Evolutionary conservation across 2,797 vertebrate species (phyloP), one percentile per base, ranked within the genome.

Genomic region (Psittacula derbiana): DNA sequence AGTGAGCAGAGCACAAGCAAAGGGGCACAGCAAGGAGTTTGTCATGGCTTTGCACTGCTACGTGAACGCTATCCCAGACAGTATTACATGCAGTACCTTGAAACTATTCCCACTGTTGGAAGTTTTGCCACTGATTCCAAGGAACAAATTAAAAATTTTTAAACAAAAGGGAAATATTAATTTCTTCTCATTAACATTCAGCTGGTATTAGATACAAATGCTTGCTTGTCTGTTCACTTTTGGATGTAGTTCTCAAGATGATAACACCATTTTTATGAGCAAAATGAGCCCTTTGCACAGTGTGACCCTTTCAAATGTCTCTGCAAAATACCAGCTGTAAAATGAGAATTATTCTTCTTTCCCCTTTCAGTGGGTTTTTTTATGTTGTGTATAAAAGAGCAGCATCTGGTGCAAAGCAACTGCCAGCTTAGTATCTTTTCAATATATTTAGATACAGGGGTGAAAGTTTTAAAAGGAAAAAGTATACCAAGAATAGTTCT

Each of bases 61-160:
- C 0, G 0, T 36, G 58, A 69, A 25, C 23, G 3, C 58, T 36
- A 2, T n/a, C 49, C 31, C 58, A 67, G 58, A 12, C 61, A 50
- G 16, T 3, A 4, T n/a, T 47, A 12, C 7, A 1, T 60, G 62
- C 58, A 50, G 27, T 8, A 47, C 14, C 53, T 79, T 84, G 62
- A 67, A 74, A 60, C 16, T 57, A 4, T 40, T 92, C 28, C 41
- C 46, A 5, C 43, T 40, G 28, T 5, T 86, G 24, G 23, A 79
- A 84, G 40, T 69, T 82, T 66, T 76, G 30, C 33, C 71, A 40
- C 65, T 65, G 65, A 80, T 89, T 93, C 86, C 40, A 80, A 87
- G 73, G n/a, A 91, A 62, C 16, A 62, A 62, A 61, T 21, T 38
- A 57, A 30, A 62, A 19, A 6, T 62, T 69, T 90, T 52, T 36